A percentile compares a stretch with the other conserved stretches of the same genome.
Evolutionary conservation across 2,113 vertebrate species (phyloP).

Genomic region (Zosterops pallidus): DNA sequence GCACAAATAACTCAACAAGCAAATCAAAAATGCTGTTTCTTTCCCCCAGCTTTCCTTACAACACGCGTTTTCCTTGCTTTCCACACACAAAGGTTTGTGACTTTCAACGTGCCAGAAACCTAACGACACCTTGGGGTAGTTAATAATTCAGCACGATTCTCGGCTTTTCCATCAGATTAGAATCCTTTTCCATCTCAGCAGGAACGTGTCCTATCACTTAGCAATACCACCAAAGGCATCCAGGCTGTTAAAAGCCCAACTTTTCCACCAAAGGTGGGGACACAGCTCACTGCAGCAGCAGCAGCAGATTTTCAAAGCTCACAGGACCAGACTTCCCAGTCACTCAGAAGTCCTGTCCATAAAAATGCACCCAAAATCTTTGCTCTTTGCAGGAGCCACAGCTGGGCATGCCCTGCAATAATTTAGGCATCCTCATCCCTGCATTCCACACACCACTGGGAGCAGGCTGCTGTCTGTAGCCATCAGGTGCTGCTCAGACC

Average conservation of each 20-base stretch:
- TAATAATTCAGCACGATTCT: constrained; percentile 41
- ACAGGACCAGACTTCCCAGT: neutral
- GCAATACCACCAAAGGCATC: neutral
- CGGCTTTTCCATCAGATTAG: constrained; percentile 38
- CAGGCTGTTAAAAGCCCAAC: neutral
- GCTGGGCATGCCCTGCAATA: neutral
- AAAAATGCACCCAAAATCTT: neutral
- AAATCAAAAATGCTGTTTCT: neutral
- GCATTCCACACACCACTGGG: accelerated
- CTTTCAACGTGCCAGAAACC: neutral
- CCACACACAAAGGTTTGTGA: neutral
- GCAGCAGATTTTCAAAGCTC: neutral
- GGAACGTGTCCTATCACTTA: neutral
- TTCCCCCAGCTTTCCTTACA: neutral
- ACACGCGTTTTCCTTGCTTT: neutral
- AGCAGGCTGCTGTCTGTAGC: neutral
- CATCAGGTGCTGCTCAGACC: neutral
- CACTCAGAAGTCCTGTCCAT: neutral
- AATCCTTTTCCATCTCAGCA: constrained; percentile 9
- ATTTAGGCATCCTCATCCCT: neutral
- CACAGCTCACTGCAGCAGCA: neutral
- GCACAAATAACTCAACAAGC: neutral
- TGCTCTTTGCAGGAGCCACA: neutral
- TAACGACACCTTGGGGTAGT: neutral
- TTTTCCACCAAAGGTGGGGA: neutral